These are phyloP conservation scores for Dendroctonus valens DNA, from an alignment of 1,140 invertebrate species.

Conservation along the genomic window DNA sequence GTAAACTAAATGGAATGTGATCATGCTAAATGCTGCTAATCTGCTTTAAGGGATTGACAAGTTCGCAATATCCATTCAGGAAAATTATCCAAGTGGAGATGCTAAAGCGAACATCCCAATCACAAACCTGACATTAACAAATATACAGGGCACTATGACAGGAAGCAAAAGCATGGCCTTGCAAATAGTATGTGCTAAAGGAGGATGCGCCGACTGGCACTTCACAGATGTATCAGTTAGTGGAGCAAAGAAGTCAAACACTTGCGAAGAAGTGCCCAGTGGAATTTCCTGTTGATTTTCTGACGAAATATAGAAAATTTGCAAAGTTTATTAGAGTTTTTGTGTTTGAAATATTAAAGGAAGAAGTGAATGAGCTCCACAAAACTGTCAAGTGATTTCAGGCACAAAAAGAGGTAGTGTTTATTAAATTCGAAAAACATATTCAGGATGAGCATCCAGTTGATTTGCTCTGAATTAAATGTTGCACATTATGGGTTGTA, in stretches of 20 bases:
- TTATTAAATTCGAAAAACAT: too few relatives aligned
- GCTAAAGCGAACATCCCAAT: constrained; percentile 27
- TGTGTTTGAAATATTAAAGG: too few relatives aligned
- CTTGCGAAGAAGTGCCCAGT: constrained; percentile 17
- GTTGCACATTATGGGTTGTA: too few relatives aligned
- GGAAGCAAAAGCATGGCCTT: constrained; percentile 16
- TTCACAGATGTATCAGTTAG: constrained; percentile 20
- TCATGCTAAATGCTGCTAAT: not conserved
- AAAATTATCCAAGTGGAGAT: constrained; percentile 26
- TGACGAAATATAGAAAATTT: not conserved
- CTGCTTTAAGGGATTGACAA: constrained; percentile 13
- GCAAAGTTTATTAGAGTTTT: too few relatives aligned
- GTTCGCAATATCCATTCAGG: constrained; percentile 15
- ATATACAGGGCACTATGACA: constrained; percentile 18
- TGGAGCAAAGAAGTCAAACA: constrained; percentile 5
- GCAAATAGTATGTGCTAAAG: constrained; percentile 21
- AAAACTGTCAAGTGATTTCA: too few relatives aligned
- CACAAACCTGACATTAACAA: constrained; percentile 20
- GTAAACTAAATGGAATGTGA: constrained; percentile 11
- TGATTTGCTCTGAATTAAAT: too few relatives aligned
- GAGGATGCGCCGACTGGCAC: constrained; percentile 25
- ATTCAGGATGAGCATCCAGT: too few relatives aligned
- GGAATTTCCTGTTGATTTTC: constrained; percentile 25
- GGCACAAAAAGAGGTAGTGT: too few relatives aligned
- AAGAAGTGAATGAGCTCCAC: too few relatives aligned